Evolutionary conservation across 2,888 invertebrate genomes (phyloP).

Genomic region (Octodonta nipae): DNA sequence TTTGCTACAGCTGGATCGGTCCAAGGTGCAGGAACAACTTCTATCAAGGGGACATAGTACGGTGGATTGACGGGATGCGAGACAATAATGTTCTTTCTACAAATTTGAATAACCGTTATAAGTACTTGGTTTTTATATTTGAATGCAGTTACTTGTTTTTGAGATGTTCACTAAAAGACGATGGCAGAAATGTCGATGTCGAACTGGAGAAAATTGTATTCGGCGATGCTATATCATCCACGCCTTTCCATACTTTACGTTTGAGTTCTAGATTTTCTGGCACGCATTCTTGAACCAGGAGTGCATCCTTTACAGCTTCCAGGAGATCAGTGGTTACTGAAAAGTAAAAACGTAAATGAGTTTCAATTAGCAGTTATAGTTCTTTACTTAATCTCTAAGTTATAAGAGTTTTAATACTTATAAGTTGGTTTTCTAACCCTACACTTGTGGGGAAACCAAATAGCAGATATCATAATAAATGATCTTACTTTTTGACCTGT

Average conservation of each 20-base stretch:
- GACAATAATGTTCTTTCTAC: constrained; percentile 54
- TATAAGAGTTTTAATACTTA: too few relatives aligned
- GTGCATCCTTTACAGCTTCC: constrained; percentile 59
- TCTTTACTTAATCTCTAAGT: too few relatives aligned
- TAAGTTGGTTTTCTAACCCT: too few relatives aligned
- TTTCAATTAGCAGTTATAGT: too few relatives aligned
- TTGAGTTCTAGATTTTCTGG: constrained; percentile 82
- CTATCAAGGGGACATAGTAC: constrained; percentile 87
- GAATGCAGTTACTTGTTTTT: constrained; percentile 49
- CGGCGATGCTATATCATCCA: constrained; percentile 65
- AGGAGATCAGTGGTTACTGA: constrained; percentile 53
- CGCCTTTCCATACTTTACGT: constrained; percentile 57
- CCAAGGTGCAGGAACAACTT: constrained; percentile 90
- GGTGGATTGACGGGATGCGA: constrained; percentile 95
- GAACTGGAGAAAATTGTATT: constrained; percentile 80
- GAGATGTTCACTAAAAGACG: constrained; percentile 67
- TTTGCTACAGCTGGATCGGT: constrained; percentile 64
- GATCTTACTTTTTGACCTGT: background rate
- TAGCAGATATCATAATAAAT: too few relatives aligned
- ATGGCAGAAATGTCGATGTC: constrained; percentile 84
- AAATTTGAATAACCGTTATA: too few relatives aligned
- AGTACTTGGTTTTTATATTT: too few relatives aligned
- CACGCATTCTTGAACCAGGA: constrained; percentile 85
- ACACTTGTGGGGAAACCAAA: too few relatives aligned
- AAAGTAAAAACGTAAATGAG: too few relatives aligned